Base-by-base conservation (phyloP, 2,797 vertebrate species). In the Prionace glauca region DNA sequence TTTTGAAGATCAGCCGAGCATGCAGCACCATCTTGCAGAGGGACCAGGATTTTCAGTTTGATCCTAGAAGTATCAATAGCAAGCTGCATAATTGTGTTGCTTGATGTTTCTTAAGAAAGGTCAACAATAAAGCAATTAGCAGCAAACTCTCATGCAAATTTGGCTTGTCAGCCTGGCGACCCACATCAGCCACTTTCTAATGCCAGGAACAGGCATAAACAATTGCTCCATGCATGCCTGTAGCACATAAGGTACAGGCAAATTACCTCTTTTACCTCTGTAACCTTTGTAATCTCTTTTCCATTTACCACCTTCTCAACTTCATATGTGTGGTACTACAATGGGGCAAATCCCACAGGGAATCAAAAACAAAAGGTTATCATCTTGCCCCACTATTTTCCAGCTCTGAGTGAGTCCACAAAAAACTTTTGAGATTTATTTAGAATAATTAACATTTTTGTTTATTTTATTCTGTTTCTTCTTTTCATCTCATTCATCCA, bases 251-350 rank as follows among this genome's bases (percentile, higher is more conserved):
- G 87, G 26, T 74, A 29, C 67, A 94, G 90, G 18, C 62, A 69
- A 69, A 36, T 92, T 92, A 92, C 90, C 90, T 92, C 65, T 69
- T 62, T 99, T 99, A 99, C 98, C 98, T 99, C 98, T 18, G 56
- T 18, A 81, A 91, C 95, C 97, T 97, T 96, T 0, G 97, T 96
- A 0, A 97, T 97, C 96, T 97, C 97, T 97, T 97, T 97, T 95
- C 98, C 98, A 96, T 98, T 97, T 96, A 97, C 97, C 79, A 98
- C 96, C 96, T 97, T 97, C 96, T 98, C 97, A 96, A 86, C 32
- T 90, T 74, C 93, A 96, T 99, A 98, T 96, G 98, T 98, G 97
- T 98, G 98, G 98, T 98, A 98, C 98, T 99, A 97, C 93, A 97
- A 96, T 56, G 41, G 71, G 71, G 45, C 41, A 95, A 95, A 74